phyloP scores from a whole-genome alignment of 2,888 invertebrate species.

The Cryptus viduatorius region DNA sequence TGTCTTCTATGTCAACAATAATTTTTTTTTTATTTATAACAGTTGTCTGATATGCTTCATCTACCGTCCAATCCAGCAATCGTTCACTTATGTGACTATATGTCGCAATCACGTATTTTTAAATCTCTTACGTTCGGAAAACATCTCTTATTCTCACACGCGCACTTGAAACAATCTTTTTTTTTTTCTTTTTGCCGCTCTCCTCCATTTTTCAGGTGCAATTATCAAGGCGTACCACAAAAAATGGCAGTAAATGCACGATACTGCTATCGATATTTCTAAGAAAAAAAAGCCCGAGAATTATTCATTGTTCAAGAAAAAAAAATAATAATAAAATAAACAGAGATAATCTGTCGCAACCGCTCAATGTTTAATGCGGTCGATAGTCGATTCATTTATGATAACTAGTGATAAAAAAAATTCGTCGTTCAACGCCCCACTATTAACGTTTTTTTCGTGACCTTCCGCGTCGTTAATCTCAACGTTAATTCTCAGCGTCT shows the following conservation, averaged over 20 bases:
- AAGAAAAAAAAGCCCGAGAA: constrained; percentile 71
- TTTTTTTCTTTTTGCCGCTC: constrained; percentile 30
- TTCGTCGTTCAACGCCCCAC: constrained; percentile 6
- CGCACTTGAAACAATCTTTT: constrained; percentile 55
- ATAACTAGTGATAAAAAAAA: neutral
- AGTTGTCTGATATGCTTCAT: constrained; percentile 83
- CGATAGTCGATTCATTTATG: neutral
- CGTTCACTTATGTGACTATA: constrained; percentile 66
- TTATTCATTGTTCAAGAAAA: constrained; percentile 65
- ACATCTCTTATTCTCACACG: constrained; percentile 39
- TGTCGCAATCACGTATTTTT: constrained; percentile 61
- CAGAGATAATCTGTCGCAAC: neutral
- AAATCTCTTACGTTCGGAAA: constrained; percentile 25
- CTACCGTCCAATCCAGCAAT: constrained; percentile 71
- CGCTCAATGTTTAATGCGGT: neutral
- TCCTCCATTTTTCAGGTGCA: constrained; percentile 66
- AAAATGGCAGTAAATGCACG: constrained; percentile 78
- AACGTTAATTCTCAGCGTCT: constrained; percentile 32
- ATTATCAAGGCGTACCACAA: constrained; percentile 77
- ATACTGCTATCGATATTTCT: constrained; percentile 72
- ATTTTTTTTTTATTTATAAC: constrained; percentile 80
- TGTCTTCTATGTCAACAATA: constrained; percentile 79
- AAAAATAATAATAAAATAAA: constrained; percentile 6
- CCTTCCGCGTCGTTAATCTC: constrained; percentile 29
- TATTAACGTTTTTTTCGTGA: neutral